Base-by-base conservation (phyloP, 2,888 invertebrate genomes). In the Drosophila leonis region DNA sequence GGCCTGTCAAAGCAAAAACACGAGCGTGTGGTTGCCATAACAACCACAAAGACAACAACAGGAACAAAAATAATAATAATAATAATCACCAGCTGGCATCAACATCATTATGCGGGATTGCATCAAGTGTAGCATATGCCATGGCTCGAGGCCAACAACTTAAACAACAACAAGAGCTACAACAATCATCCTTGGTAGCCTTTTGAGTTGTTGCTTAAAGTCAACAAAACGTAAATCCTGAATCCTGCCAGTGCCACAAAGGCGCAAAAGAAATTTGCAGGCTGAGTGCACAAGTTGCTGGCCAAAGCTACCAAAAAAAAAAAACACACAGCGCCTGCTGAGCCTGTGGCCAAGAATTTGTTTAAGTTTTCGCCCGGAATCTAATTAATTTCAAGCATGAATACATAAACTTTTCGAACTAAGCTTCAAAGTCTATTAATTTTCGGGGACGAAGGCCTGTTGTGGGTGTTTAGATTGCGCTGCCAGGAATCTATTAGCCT, bases 321-420 rank as follows among this genome's bases (percentile, higher is more conserved):
- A 54, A 12, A 6, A 52, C 8, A 15, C 33, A 20, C 20, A 37
- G n/a, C 6, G 6, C 39, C 27, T 20, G 27, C 37, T 27, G 24
- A 52, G 37, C 54, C 27, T 39, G 54, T 39, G 54, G 54, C 37
- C 18, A 54, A 39, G 12, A 59, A 66, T 62, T 62, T 73, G 65
- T 42, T 48, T 33, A 68, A 69, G 68, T 52, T 68, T 60, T 41
- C 68, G 73, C 64, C 60, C 29, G 70, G 83, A 86, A 88, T 85
- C 82, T 83, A 88, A 88, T 86, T 88, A 88, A 88, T 88, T 78
- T 82, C 67, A 80, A 78, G 75, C 72, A 77, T 74, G 72, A 75
- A 76, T 74, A 72, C 71, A 77, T 68, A 60, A 70, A 82, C 68
- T 72, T 78, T 78, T 37, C 20, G 35, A 72, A 67, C 75, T 72